Base-by-base conservation (phyloP, 2,888 invertebrate species). In the Andrena praecox region DNA sequence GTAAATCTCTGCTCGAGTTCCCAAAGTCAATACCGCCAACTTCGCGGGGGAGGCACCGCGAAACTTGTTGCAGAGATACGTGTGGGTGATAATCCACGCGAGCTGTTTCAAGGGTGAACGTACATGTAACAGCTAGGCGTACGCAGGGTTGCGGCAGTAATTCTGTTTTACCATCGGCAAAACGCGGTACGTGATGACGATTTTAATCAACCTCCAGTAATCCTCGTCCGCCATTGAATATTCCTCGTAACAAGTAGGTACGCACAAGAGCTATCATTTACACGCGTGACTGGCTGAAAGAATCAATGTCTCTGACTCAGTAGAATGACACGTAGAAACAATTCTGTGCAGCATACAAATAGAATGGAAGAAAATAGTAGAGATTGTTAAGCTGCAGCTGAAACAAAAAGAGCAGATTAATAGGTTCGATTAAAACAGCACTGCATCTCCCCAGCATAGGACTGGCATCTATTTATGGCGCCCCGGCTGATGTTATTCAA, bases 11-110 rank as follows among this genome's bases (percentile, higher is more conserved):
- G 29, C n/a, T 27, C 3, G 16, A 68, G 33, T 33, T 60, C n/a
- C 24, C 12, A 60, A 20, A 59, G 74, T 31, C 74, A 74, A 50
- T 74, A 50, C n/a, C 10, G 7, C 7, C n/a, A 52, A 66, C n/a
- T 54, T 54, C 10, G 48, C 42, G 29, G n/a, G 27, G 16, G n/a
- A n/a, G 16, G 7, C 52, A 29, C 20, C 8, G 33, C 12, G 20
- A 6, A 42, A 56, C 48, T 74, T 29, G 56, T 31, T 56, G 59
- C 56, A 24, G 35, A 33, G 27, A n/a, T 35, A 48, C 27, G 52
- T 52, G 54, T 12, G 54, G 52, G 8, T 7, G 35, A 52, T 27
- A 72, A 63, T 27, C 20, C 72, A 8, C 24, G 35, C 20, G n/a
- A 63, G 33, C 72, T 31, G 16, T 62, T 8, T 71, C 33, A 35